A percentile compares a stretch with the other conserved stretches of the same genome.
Conservation (phyloP, 2,113 vertebrate species). For the Dasypus novemcinctus region DNA sequence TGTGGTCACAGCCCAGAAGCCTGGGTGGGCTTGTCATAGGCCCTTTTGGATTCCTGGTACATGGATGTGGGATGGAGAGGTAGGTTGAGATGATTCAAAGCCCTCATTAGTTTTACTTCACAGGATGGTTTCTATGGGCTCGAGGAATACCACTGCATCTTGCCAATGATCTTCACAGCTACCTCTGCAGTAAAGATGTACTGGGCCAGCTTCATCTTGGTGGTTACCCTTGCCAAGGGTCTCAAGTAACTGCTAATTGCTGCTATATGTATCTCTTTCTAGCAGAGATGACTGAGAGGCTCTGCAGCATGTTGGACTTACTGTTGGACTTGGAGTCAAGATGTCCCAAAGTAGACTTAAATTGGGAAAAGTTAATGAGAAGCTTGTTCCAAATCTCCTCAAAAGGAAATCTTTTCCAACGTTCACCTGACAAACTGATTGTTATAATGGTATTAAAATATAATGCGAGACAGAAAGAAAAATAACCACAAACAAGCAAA, state of each 20-base stretch:
- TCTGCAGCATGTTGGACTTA: constrained; percentile 88
- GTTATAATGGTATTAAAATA: neutral
- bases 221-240: constrained; percentile 95
- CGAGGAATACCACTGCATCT: constrained; percentile 83
- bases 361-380: neutral
- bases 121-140: constrained; percentile 87
- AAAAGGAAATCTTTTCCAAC: neutral
- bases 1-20: neutral
- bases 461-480: neutral
- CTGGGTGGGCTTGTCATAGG: neutral
- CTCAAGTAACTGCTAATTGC: constrained; percentile 92
- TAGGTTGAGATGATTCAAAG: constrained; percentile 90
- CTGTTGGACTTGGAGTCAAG: constrained; percentile 85
- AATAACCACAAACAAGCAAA: too few species aligned
- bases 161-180: constrained; percentile 86
- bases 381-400: neutral
- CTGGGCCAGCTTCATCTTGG: constrained; percentile 92
- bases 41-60: neutral
- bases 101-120: constrained; percentile 93
- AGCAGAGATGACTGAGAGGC: constrained; percentile 83
- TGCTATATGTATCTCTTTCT: constrained; percentile 90
- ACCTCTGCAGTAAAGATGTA: constrained; percentile 92
- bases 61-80: too few species aligned
- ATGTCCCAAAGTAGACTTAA: constrained; percentile 63
- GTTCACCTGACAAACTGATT: neutral